A percentile compares a stretch with the other conserved stretches of the same genome.
Conservation (phyloP, 2,797 vertebrate genomes). For the Halcyon smyrnensis region DNA sequence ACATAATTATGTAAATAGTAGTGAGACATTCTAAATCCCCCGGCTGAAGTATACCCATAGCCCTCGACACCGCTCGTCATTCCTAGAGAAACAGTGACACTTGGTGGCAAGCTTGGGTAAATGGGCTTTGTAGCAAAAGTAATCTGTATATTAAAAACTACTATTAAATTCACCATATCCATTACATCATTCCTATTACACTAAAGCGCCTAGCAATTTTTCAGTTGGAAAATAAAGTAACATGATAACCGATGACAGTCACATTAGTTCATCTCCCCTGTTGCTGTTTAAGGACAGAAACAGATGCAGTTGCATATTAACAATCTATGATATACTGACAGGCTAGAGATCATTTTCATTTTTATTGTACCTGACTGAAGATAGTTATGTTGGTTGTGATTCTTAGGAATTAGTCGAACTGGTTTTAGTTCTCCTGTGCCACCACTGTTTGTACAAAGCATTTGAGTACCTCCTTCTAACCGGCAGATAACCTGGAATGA, state of each 20-base stretch:
- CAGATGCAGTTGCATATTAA: background rate
- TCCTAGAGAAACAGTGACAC: conserved; percentile 34
- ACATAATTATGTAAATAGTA: background rate
- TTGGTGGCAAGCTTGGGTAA: background rate
- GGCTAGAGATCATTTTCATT: background rate
- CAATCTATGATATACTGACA: background rate
- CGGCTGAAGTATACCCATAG: fast-evolving
- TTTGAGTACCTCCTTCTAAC: conserved; percentile 55
- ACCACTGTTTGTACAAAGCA: conserved; percentile 50
- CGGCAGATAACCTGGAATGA: conserved; percentile 55
- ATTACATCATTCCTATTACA: background rate
- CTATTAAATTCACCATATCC: background rate
- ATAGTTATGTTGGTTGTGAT: conserved; percentile 14
- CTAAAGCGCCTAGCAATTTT: background rate
- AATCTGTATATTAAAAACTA: background rate
- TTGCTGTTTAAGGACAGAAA: background rate
- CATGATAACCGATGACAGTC: background rate
- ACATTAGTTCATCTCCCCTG: background rate
- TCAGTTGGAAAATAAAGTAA: background rate
- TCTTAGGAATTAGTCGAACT: conserved; percentile 46
- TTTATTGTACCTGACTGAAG: conserved; percentile 58
- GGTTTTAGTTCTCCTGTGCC: conserved; percentile 46
- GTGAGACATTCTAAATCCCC: background rate
- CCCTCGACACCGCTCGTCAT: background rate
- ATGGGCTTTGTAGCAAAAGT: background rate